Conservation (phyloP, 2,797 vertebrate genomes). For the Bovichtus diacanthus region DNA sequence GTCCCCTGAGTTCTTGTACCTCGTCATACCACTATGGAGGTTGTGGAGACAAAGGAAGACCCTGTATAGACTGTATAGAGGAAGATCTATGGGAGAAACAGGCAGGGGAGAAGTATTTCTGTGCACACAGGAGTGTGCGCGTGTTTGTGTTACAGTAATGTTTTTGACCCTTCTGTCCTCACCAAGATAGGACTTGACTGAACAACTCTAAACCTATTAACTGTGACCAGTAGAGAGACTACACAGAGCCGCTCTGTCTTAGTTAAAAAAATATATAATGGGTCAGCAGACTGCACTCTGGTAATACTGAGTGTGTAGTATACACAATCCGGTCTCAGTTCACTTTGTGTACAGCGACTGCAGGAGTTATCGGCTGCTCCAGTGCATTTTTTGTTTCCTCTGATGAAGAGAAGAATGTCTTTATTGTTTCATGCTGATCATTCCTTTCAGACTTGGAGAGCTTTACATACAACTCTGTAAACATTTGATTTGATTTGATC, state of each 20-base stretch:
- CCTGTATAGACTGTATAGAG: not conserved
- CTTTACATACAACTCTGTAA: no score
- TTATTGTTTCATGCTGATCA: no score
- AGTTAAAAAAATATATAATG: not conserved
- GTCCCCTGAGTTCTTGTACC: not conserved
- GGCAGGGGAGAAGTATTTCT: not conserved
- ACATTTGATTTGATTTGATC: no score
- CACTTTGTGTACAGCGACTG: no score
- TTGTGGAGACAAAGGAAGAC: not conserved
- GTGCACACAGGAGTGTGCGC: not conserved
- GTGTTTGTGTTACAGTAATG: not conserved
- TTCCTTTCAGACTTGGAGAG: no score
- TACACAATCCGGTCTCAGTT: not conserved
- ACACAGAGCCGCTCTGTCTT: not conserved
- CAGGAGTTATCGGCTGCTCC: no score
- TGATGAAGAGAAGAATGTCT: no score
- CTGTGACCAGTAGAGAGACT: not conserved
- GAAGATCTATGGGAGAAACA: not conserved
- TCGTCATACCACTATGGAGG: not conserved
- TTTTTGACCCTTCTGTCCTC: not conserved
- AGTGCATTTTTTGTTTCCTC: no score
- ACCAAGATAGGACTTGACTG: not conserved
- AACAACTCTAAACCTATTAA: constrained; percentile 13
- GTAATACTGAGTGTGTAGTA: not conserved
- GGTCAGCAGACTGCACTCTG: no score